Percentiles rank a stretch among this genome's conserved stretches.
Conservation (phyloP, 2,113 vertebrate genomes). For the Plecotus auritus region DNA sequence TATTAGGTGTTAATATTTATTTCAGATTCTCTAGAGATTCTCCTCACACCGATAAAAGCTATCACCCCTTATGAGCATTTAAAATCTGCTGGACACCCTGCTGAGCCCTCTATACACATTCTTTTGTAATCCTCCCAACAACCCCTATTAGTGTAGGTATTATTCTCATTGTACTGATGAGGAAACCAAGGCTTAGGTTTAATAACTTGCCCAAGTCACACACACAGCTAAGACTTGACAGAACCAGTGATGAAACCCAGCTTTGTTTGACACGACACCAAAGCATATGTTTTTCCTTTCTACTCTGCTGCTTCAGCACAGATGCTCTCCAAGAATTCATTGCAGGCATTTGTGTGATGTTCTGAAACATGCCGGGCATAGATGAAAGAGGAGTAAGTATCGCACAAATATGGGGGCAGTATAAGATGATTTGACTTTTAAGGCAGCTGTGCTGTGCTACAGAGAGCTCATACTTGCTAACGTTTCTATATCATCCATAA, state of each 20-base stretch:
- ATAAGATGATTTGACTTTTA: neutral
- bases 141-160: neutral
- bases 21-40: neutral
- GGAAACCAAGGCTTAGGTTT: neutral
- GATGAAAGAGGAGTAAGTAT: neutral
- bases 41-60: neutral
- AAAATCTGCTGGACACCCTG: neutral
- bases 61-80: neutral
- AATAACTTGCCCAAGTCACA: neutral
- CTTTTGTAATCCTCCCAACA: neutral
- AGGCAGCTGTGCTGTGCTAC: neutral
- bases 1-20: neutral
- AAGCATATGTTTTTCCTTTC: neutral
- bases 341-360: neutral
- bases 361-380: neutral
- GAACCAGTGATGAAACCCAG: neutral
- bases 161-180: neutral
- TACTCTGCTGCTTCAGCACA: neutral
- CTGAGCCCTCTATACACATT: neutral
- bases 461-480: conserved; percentile 65
- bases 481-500: neutral
- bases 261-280: neutral
- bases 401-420: neutral
- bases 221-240: neutral
- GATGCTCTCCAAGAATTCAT: neutral